Percentiles rank a stretch among this genome's conserved stretches.
Conservation (phyloP, 2,797 vertebrate species). For the Petrocephalus sullivani region DNA sequence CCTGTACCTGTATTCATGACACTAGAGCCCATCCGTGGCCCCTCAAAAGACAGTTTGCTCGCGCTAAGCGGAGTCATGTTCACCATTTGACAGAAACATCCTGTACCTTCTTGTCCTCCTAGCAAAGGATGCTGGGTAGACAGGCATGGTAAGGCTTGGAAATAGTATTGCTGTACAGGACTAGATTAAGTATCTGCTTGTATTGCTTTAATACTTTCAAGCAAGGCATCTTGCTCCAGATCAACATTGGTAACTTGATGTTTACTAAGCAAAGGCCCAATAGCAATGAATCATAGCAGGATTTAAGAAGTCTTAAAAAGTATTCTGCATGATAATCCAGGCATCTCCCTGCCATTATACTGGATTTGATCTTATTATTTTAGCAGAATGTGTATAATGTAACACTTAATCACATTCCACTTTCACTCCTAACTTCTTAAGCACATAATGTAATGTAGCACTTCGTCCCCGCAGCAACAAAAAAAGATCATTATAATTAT, state of each 20-base stretch:
- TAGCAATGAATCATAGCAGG: background rate
- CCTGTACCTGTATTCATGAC: too few relatives aligned
- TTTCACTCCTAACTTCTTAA: background rate
- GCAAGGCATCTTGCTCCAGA: background rate
- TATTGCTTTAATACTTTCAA: background rate
- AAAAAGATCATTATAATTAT: background rate
- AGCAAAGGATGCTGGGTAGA: background rate
- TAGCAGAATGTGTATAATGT: constrained; percentile 2
- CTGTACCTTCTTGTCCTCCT: background rate
- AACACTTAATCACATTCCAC: background rate
- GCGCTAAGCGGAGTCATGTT: too few relatives aligned
- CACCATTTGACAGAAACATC: background rate
- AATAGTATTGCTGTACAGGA: background rate
- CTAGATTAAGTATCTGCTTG: background rate
- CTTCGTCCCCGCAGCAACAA: background rate
- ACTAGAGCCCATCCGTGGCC: too few relatives aligned
- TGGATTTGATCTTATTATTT: background rate
- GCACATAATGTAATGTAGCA: background rate
- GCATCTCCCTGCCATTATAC: background rate
- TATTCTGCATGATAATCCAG: background rate
- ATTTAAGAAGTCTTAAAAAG: background rate
- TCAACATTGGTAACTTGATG: background rate
- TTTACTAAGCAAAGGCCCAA: background rate
- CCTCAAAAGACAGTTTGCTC: too few relatives aligned
- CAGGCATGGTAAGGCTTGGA: background rate